Conservation (phyloP, 2,888 invertebrate genomes). For the Leucophora obtusa region DNA sequence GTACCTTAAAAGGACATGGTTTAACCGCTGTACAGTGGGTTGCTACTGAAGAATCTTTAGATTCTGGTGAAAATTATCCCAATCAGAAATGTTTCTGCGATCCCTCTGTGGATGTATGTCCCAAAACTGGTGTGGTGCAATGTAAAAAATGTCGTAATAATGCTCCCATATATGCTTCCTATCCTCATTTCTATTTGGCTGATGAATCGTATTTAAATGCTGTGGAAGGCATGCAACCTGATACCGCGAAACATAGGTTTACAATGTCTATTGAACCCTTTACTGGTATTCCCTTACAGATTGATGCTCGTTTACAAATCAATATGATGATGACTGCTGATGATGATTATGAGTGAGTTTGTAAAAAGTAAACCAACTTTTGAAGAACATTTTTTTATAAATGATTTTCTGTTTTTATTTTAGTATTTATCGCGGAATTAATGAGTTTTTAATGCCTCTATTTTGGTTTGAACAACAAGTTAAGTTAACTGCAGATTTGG, state of each 20-base stretch:
- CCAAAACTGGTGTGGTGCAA: slow-evolving; percentile 83
- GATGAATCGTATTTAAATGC: slow-evolving; percentile 83
- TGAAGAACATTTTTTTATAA: not conserved
- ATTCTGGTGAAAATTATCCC: slow-evolving; percentile 83
- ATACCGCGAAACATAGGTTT: slow-evolving; percentile 83
- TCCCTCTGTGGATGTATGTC: slow-evolving; percentile 79
- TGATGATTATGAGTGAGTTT: slow-evolving; percentile 80
- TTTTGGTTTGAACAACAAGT: slow-evolving; percentile 88
- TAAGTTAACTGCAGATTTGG: slow-evolving; percentile 81
- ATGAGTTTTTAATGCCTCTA: slow-evolving; percentile 83
- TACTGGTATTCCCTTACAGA: slow-evolving; percentile 88
- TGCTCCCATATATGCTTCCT: slow-evolving; percentile 90
- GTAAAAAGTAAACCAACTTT: no score
- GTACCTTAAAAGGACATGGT: slow-evolving; percentile 67
- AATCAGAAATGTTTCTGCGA: slow-evolving; percentile 85
- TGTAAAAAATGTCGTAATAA: slow-evolving; percentile 87
- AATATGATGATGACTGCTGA: slow-evolving; percentile 83
- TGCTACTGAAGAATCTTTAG: slow-evolving; percentile 84
- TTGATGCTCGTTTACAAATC: slow-evolving; percentile 87
- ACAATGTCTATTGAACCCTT: slow-evolving; percentile 85
- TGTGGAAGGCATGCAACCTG: slow-evolving; percentile 84
- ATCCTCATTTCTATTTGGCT: slow-evolving; percentile 89
- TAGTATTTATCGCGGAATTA: slow-evolving; percentile 81
- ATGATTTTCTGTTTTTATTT: slow-evolving; percentile 33
- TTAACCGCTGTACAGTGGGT: slow-evolving; percentile 75